Evolutionary conservation across 2,113 vertebrate species (phyloP).

Genomic region (Pedetes capensis): DNA sequence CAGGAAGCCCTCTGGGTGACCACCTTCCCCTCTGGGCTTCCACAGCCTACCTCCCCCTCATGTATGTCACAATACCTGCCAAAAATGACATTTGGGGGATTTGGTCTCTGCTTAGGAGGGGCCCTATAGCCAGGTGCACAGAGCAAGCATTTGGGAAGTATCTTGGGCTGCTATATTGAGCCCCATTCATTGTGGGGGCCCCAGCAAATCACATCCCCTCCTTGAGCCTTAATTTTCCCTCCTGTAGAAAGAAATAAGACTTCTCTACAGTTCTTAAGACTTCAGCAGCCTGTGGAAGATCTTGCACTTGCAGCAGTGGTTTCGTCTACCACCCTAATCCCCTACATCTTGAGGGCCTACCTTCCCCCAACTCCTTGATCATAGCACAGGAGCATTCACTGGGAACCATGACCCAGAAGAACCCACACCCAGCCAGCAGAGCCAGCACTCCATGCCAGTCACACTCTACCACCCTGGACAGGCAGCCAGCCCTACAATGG

Average conservation of each 20-base stretch:
- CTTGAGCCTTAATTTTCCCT: not conserved
- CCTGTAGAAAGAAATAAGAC: not conserved
- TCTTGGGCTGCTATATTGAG: not conserved
- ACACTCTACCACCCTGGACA: accelerated
- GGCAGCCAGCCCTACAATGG: too few species aligned
- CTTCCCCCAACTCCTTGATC: not conserved
- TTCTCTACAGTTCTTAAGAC: not conserved
- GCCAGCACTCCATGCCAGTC: accelerated
- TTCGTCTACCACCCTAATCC: not conserved
- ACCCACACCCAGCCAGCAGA: accelerated
- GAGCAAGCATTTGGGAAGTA: not conserved
- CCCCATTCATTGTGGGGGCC: not conserved
- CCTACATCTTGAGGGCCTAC: accelerated
- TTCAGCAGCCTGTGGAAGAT: not conserved
- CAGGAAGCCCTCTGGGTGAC: not conserved
- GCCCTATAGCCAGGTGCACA: accelerated
- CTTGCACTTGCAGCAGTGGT: not conserved
- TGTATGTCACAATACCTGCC: not conserved
- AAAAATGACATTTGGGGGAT: not conserved
- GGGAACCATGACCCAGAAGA: not conserved
- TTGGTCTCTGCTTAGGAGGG: not conserved
- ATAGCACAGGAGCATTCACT: not conserved
- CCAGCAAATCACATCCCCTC: not conserved
- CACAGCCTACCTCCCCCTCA: accelerated
- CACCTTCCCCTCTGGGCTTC: not conserved